Percentiles rank a stretch among this genome's conserved stretches.
These are phyloP conservation scores for Diabrotica virgifera DNA, from an alignment of 1,140 invertebrate species.

Conservation along the genomic window DNA sequence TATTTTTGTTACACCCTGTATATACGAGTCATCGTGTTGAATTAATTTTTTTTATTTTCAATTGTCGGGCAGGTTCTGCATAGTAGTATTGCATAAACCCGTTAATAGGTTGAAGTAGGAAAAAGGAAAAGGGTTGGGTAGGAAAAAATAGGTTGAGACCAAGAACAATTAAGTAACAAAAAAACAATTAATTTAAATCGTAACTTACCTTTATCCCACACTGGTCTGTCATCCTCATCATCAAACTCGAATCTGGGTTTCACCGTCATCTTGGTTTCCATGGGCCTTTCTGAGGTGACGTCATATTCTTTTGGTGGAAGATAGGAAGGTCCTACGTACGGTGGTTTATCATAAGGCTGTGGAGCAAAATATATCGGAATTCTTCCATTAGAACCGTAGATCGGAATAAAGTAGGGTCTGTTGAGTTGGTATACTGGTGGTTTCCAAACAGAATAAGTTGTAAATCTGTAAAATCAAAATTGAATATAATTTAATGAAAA, in stretches of 20 bases:
- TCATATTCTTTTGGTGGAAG: slow-evolving; percentile 26
- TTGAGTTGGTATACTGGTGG: slow-evolving; percentile 34
- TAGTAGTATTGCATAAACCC: too few relatives aligned
- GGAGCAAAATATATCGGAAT: slow-evolving; percentile 43
- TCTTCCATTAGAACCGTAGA: slow-evolving; percentile 36
- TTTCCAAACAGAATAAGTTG: slow-evolving; percentile 26
- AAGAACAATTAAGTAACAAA: too few relatives aligned
- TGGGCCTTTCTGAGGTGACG: slow-evolving; percentile 3
- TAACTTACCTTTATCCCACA: slow-evolving; percentile 31
- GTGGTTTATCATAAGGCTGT: slow-evolving; percentile 28
- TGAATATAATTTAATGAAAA: too few relatives aligned
- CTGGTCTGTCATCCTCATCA: slow-evolving; percentile 32
- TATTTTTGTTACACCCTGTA: too few relatives aligned
- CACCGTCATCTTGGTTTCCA: slow-evolving; percentile 18
- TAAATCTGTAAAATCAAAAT: not conserved
- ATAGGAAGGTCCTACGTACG: slow-evolving; percentile 23
- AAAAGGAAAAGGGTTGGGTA: too few relatives aligned
- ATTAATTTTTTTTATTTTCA: too few relatives aligned
- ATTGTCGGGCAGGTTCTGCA: too few relatives aligned
- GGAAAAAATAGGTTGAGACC: too few relatives aligned
- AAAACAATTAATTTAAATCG: too few relatives aligned
- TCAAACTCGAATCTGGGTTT: slow-evolving; percentile 24
- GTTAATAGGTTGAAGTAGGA: too few relatives aligned
- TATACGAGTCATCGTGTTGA: too few relatives aligned
- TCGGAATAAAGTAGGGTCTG: slow-evolving; percentile 43